These are phyloP conservation scores for Epinotia demarniana DNA, from an alignment of 2,888 invertebrate species.

Conservation along the genomic window DNA sequence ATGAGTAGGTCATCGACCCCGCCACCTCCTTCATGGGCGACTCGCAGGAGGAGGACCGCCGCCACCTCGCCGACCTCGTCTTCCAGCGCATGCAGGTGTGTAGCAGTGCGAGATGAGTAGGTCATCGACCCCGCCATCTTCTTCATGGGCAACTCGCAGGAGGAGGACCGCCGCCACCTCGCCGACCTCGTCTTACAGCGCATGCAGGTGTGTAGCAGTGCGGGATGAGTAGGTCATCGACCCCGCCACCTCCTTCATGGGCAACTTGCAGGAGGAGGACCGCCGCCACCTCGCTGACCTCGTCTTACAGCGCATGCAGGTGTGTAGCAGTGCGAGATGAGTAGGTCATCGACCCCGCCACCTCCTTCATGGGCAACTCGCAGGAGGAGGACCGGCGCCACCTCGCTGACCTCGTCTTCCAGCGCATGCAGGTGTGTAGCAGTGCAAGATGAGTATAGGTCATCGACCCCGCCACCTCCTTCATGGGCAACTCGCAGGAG, in stretches of 20 bases:
- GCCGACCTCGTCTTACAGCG: conserved; percentile 95
- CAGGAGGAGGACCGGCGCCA: conserved; percentile 98
- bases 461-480: no score
- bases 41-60: conserved; percentile 97
- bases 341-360: no score
- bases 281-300: conserved; percentile 97
- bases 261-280: conserved; percentile 98
- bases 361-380: conserved; percentile 96
- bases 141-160: conserved; percentile 97
- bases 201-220: no score
- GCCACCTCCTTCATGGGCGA: conserved; percentile 97
- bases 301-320: conserved; percentile 96
- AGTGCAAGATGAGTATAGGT: no score
- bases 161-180: conserved; percentile 97
- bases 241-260: conserved; percentile 96
- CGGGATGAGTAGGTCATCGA: conserved; percentile 99
- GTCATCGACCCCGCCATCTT: conserved; percentile 97
- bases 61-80: conserved; percentile 97
- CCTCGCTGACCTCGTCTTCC: conserved; percentile 96
- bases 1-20: conserved; percentile 98
- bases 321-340: no score
- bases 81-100: conserved; percentile 97
- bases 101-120: no score
- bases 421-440: conserved; percentile 93
- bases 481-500: no score